Conservation (phyloP, 2,113 vertebrate genomes). For the Actenoides hombroni region DNA sequence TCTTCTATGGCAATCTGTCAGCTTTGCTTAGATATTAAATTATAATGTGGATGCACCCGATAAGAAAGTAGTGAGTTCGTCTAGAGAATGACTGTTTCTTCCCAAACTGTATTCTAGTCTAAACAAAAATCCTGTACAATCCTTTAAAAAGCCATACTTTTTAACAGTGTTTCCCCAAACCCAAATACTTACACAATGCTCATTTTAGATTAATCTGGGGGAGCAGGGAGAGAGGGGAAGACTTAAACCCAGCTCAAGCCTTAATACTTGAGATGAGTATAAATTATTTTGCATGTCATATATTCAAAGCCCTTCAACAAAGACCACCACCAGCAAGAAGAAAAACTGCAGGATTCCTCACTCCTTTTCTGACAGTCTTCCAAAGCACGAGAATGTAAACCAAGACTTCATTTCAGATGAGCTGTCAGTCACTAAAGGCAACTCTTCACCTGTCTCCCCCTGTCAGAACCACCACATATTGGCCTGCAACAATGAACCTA, state of each 20-base stretch:
- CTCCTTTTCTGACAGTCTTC: not conserved
- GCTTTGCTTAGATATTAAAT: not conserved
- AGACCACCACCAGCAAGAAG: not conserved
- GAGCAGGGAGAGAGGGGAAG: accelerated
- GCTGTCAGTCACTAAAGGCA: not conserved
- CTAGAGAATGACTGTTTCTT: not conserved
- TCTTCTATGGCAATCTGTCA: not conserved
- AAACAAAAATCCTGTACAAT: not conserved
- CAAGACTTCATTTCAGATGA: not conserved
- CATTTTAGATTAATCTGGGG: not conserved
- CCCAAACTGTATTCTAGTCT: not conserved
- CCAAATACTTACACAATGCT: not conserved
- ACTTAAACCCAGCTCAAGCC: not conserved
- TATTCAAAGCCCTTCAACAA: not conserved
- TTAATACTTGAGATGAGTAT: not conserved
- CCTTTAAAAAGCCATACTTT: not conserved
- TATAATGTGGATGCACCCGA: not conserved
- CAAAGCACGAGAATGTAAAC: not conserved
- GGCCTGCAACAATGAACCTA: not conserved
- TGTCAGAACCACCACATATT: not conserved
- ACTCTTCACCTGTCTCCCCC: accelerated
- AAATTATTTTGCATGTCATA: not conserved
- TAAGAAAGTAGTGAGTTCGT: not conserved
- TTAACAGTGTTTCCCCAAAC: not conserved
- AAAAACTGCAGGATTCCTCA: not conserved